phyloP scores from a whole-genome alignment of 2,797 vertebrate species.

The Parauchenoglanis ngamensis region DNA sequence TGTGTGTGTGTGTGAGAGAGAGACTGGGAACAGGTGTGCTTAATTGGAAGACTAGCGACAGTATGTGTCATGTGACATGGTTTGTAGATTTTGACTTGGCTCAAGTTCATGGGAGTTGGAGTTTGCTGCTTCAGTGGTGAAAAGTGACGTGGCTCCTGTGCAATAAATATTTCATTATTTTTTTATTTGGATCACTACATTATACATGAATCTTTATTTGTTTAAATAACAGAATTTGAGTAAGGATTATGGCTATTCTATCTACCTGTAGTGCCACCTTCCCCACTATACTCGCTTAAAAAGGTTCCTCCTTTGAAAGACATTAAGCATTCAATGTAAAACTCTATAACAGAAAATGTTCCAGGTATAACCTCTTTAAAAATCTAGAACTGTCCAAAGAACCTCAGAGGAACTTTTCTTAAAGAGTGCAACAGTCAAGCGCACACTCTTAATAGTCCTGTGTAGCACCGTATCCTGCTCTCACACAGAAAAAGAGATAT shows the following conservation, averaged over 20 bases:
- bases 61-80: background rate
- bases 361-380: background rate
- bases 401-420: background rate
- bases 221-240: background rate
- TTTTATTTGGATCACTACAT: background rate
- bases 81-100: background rate
- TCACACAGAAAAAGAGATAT: constrained; percentile 55
- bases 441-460: constrained; percentile 12
- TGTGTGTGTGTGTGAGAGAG: too few relatives aligned
- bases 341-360: background rate
- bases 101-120: background rate
- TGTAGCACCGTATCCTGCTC: constrained; percentile 41
- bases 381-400: background rate
- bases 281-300: background rate
- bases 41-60: background rate
- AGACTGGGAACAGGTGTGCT: background rate
- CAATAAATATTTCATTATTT: background rate
- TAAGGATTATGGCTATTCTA: background rate
- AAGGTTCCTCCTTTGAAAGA: background rate
- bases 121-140: background rate
- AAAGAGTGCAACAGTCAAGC: background rate
- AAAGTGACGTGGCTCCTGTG: background rate
- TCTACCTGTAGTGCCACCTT: background rate
- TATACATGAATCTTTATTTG: background rate
- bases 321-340: background rate